phyloP scores from a whole-genome alignment of 2,113 vertebrate genomes.

The Equus przewalskii region DNA sequence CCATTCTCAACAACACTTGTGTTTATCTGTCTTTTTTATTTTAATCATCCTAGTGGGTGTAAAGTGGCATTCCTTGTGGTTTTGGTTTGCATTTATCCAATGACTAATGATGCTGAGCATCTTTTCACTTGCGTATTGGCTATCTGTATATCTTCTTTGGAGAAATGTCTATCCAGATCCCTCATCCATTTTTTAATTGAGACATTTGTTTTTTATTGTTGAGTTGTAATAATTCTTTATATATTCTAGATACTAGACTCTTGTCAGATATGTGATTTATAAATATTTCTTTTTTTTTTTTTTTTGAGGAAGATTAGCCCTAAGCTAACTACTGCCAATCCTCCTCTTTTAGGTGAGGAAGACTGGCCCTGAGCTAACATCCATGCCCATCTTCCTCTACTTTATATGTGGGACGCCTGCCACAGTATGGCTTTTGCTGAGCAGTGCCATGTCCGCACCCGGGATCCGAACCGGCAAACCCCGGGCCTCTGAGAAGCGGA shows the following conservation, averaged over 20 bases:
- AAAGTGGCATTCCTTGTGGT: neutral
- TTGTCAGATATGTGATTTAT: neutral
- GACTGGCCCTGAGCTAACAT: too few species aligned
- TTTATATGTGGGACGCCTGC: too few species aligned
- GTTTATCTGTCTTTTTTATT: slow-evolving; percentile 5
- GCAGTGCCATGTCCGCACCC: too few species aligned
- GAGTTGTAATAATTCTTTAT: neutral
- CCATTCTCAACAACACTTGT: neutral
- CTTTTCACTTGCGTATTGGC: neutral
- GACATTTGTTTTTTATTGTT: neutral
- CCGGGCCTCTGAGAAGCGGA: too few species aligned
- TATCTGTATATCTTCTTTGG: neutral
- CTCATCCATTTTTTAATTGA: neutral
- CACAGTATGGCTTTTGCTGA: too few species aligned
- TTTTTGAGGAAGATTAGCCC: too few species aligned
- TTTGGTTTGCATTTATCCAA: slow-evolving; percentile 37
- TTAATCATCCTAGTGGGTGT: neutral
- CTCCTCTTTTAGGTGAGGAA: too few species aligned
- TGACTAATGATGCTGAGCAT: neutral
- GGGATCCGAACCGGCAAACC: too few species aligned
- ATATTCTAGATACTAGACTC: neutral
- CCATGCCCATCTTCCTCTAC: too few species aligned
- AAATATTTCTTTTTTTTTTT: neutral
- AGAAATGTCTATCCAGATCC: neutral
- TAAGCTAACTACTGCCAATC: too few species aligned